Evolutionary conservation across 2,113 vertebrate genomes (phyloP), one percentile per base, ranked within the genome.

Genomic region (Meleagris gallopavo): DNA sequence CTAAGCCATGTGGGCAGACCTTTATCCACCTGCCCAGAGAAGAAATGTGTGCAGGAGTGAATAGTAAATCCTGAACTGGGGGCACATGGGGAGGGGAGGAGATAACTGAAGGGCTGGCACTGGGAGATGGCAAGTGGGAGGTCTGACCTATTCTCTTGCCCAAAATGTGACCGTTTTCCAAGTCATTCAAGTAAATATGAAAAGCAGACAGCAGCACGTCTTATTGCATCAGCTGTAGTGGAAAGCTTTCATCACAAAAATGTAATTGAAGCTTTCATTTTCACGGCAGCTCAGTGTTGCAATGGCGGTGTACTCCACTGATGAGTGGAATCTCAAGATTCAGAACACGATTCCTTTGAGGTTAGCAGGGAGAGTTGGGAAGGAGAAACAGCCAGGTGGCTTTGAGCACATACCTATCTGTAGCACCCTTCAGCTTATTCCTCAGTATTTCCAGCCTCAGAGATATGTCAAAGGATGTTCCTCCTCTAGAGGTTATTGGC

Each of bases 321-420:
- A 34, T 20, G 48, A 84, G 48, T 50, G 79, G 77, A 45, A 90
- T 60, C 86, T 86, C 86, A 55, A 84, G 57, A 87, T 25, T 82
- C 54, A 79, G 45, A 94, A 58, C 1, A 11, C 72, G 32, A 78
- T 92, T 58, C 86, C 54, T 89, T 19, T 62, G 83, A 84, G 77
- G 10, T 45, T 75, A 72, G n/a, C 36, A 32, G 41, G 50, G 21
- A 40, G 62, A 88, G 38, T 13, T 43, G 32, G 1, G 80, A 43
- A 78, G 86, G 57, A 81, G 74, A 90, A 92, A 70, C 21, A 57
- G 58, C 62, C 83, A 89, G 94, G 77, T 90, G 92, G 40, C 60
- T 80, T 41, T n/a, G 55, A 94, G 91, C 32, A 58, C 83, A 45
- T 65, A 83, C 84, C 77, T 92, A 69, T 57, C 61, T 91, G 83